Evolutionary conservation across 1,140 invertebrate species (phyloP), one percentile per base, ranked within the genome.

Genomic region (Brachionus rotundiformis): DNA sequence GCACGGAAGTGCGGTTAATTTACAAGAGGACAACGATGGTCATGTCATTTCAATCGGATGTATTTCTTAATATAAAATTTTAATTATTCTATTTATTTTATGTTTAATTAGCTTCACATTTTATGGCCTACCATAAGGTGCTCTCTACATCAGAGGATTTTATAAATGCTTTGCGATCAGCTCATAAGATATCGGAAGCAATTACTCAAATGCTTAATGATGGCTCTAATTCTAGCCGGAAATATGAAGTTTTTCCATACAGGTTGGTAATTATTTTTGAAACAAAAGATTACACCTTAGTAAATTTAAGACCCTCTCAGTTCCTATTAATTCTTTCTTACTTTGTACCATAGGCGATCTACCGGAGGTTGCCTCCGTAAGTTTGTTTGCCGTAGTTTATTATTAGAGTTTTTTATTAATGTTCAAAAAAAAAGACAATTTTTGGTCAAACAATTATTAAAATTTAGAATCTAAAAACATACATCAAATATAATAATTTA

Each of bases 51-150:
- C n/a, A 61, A 79, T 79, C 10, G 76, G 76, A 23, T 27, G 76
- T 79, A 79, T 59, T 27, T 79, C 49, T 76, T 47, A 0, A 8
- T 44, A 13, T 16, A 2, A 0, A n/a, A n/a, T n/a, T n/a, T n/a
- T n/a, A n/a, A n/a, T n/a, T n/a, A n/a, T n/a, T n/a, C n/a, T n/a
- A n/a, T n/a, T n/a, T n/a, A n/a, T n/a, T n/a, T n/a, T n/a, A n/a
- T n/a, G n/a, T n/a, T n/a, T n/a, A n/a, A n/a, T 29, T 39, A 81
- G 92, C 94, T 16, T 92, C 92, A 0, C 92, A 93, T 86, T 94
- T 95, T 83, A 95, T 95, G 94, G 91, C 93, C 1, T 98, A 94
- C 85, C 95, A 97, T 85, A 91, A 91, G 0, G 91, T 93, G 0
- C 88, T 96, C 59, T 91, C 91, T 83, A 93, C 90, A 0, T 93